These are phyloP conservation scores for Myotis planiceps DNA, from an alignment of 2,797 vertebrate species.

Conservation along the genomic window DNA sequence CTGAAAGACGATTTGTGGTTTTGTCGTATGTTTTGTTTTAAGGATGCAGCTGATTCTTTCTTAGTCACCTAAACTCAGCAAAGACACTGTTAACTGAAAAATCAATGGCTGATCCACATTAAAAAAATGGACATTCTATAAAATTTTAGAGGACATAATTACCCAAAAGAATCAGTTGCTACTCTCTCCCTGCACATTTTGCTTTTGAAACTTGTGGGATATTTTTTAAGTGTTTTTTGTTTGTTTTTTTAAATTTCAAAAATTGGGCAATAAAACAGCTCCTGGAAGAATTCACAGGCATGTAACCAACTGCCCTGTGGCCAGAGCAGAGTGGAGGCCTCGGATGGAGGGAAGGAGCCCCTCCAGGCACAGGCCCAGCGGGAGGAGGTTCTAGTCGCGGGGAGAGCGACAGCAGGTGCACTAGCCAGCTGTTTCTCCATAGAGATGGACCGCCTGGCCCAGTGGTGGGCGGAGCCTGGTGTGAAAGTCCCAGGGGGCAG, in stretches of 20 bases:
- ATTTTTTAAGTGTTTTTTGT: background rate
- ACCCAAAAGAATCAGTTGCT: slow-evolving; percentile 39
- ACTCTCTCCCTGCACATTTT: slow-evolving; percentile 13
- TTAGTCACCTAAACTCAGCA: slow-evolving; percentile 19
- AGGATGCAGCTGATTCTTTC: background rate
- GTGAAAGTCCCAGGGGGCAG: background rate
- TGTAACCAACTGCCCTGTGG: background rate
- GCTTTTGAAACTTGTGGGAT: background rate
- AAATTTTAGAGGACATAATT: background rate
- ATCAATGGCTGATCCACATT: slow-evolving; percentile 63
- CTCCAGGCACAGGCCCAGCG: background rate
- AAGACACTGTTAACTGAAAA: slow-evolving; percentile 73
- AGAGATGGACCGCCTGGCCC: background rate
- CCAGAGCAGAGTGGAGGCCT: background rate
- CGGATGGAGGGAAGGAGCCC: background rate
- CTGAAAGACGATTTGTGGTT: background rate
- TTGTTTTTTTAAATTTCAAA: background rate
- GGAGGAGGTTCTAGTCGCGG: background rate
- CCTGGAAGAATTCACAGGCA: background rate
- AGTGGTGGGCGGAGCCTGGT: background rate
- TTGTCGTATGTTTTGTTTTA: background rate
- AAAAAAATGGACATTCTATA: slow-evolving; percentile 53
- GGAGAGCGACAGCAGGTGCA: background rate
- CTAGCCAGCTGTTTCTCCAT: background rate
- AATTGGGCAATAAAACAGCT: slow-evolving; percentile 48